A percentile compares a stretch with the other conserved stretches of the same genome.
Conservation (phyloP, 2,797 vertebrate species). For the Anguilla obscura region DNA sequence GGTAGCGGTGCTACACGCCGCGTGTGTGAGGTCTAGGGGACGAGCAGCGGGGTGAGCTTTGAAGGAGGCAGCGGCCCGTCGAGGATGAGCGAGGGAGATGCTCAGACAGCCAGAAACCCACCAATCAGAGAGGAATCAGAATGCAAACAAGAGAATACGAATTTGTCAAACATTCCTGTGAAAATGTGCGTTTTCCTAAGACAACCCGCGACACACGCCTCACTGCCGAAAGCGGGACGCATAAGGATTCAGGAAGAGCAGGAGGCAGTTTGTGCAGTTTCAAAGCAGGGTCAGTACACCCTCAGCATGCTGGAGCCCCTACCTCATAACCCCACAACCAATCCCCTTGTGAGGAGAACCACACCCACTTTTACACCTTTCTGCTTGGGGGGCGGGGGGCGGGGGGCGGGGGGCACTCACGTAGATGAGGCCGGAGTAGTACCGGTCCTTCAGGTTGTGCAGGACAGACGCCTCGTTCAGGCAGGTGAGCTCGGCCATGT, state of each 20-base stretch:
- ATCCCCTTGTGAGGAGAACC: background rate
- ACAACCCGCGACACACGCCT: background rate
- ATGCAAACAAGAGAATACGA: background rate
- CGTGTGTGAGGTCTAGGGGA: background rate
- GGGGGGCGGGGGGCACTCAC: conserved; percentile 60
- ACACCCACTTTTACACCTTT: background rate
- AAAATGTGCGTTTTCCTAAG: background rate
- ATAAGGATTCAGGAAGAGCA: background rate
- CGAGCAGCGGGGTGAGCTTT: background rate
- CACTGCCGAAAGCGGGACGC: background rate
- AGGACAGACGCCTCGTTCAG: conserved; percentile 96
- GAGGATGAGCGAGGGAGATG: background rate
- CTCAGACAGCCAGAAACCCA: background rate
- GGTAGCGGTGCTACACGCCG: background rate
- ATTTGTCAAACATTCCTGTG: background rate
- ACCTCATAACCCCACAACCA: background rate
- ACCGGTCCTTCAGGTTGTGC: conserved; percentile 98
- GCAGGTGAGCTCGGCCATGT: conserved; percentile 97
- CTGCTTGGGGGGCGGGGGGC: conserved; percentile 82
- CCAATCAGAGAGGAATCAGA: background rate
- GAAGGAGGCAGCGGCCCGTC: background rate
- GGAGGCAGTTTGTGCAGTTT: background rate
- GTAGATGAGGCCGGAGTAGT: conserved; percentile 98
- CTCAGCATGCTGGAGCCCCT: background rate
- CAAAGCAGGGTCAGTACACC: background rate